Percentiles rank a stretch among this genome's conserved stretches.
These are phyloP conservation scores for Drosophila dunni DNA, from an alignment of 1,140 invertebrate genomes.

Conservation along the genomic window DNA sequence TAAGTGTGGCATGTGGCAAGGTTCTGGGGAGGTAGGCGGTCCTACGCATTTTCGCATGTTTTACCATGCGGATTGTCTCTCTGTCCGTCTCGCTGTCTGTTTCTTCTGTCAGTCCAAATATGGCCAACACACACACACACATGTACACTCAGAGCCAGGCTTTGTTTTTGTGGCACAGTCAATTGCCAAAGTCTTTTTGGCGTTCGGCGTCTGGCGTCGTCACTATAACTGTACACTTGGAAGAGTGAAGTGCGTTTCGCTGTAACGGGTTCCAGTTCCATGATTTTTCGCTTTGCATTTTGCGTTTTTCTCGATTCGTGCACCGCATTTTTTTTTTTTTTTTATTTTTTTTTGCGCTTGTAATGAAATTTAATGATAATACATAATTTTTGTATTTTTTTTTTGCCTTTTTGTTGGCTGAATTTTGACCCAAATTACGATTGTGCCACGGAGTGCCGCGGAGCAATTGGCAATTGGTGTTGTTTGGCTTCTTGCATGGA, in stretches of 20 bases:
- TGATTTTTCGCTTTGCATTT: conserved; percentile 50
- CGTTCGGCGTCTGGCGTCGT: conserved; percentile 19
- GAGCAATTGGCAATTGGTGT: conserved; percentile 17
- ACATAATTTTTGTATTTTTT: conserved; percentile 62
- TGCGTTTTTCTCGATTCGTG: conserved; percentile 22
- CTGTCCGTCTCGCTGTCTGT: conserved; percentile 30
- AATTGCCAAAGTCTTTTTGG: conserved; percentile 12
- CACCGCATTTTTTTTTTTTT: conserved; percentile 39
- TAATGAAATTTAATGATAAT: conserved; percentile 83
- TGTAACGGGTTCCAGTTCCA: conserved; percentile 56
- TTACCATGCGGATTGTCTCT: conserved; percentile 29
- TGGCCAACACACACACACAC: conserved; percentile 19
- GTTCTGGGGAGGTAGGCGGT: conserved; percentile 30
- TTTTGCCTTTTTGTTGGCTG: conserved; percentile 23
- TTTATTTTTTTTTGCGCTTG: conserved; percentile 47
- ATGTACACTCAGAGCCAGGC: conserved; percentile 20
- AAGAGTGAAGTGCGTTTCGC: conserved; percentile 52
- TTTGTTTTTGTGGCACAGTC: conserved; percentile 44
- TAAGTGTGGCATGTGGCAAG: conserved; percentile 12
- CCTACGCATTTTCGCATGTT: conserved; percentile 38
- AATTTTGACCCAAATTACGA: conserved; percentile 77
- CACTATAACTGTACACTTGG: conserved; percentile 53
- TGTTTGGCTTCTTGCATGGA: conserved; percentile 27
- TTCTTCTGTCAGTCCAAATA: conserved; percentile 40
- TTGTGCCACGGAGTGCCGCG: conserved; percentile 44